phyloP scores from a whole-genome alignment of 2,113 vertebrate species.

The Callionymus lyra region DNA sequence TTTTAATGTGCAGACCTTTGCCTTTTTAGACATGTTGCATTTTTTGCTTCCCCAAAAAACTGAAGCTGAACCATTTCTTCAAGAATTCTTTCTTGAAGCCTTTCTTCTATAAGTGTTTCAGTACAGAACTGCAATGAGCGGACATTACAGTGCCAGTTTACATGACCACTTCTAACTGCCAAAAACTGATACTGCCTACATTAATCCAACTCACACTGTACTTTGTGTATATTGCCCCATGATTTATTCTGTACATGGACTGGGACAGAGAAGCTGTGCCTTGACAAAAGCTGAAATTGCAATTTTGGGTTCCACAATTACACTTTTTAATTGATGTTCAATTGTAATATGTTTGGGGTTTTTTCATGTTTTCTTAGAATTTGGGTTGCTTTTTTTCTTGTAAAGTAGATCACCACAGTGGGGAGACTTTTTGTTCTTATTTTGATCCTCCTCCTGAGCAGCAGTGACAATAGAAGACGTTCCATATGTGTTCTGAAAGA shows the following conservation, averaged over 20 bases:
- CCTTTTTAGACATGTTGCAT: no score
- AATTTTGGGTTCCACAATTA: background rate
- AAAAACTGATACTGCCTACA: background rate
- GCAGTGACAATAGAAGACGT: background rate
- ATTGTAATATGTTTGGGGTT: background rate
- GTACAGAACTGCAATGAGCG: background rate
- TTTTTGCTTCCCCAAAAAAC: no score
- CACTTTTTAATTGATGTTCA: background rate
- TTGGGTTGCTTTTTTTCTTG: background rate
- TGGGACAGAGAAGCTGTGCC: background rate
- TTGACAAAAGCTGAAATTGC: background rate
- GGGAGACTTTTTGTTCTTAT: background rate
- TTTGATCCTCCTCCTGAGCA: background rate
- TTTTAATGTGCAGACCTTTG: no score
- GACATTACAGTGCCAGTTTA: background rate
- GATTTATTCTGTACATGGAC: background rate
- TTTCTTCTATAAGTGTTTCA: background rate
- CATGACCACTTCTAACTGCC: background rate
- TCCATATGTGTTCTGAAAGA: background rate
- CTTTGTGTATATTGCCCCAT: background rate
- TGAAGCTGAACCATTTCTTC: background rate
- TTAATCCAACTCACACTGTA: background rate
- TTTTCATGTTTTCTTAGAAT: background rate
- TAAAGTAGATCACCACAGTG: background rate
- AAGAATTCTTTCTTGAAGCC: background rate